These are phyloP conservation scores for Acanthisitta chloris DNA, from an alignment of 2,113 vertebrate genomes.

Conservation along the genomic window DNA sequence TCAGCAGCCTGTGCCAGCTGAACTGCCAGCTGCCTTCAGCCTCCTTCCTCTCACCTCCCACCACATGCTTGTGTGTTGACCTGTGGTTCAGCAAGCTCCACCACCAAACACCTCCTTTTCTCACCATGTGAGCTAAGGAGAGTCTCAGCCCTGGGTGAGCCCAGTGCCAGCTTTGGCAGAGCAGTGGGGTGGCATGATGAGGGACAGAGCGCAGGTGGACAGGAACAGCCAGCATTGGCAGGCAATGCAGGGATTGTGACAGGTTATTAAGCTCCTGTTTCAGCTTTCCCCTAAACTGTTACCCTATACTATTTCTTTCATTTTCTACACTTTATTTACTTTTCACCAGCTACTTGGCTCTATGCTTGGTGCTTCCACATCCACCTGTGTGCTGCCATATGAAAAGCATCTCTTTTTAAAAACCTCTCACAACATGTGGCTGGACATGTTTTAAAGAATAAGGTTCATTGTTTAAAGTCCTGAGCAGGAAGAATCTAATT, in stretches of 20 bases:
- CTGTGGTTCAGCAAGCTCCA: rapidly evolving
- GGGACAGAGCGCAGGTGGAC: neutral
- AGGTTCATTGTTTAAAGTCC: neutral
- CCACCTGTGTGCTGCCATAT: neutral
- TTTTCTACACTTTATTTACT: neutral
- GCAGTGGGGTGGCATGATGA: neutral
- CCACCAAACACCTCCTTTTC: neutral
- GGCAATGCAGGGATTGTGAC: neutral
- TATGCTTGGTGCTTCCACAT: neutral
- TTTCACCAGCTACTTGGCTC: neutral
- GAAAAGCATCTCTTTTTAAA: neutral
- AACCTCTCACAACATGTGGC: no score
- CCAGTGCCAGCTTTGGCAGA: neutral
- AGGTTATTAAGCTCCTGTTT: neutral
- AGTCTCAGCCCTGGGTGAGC: neutral
- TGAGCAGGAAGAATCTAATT: neutral
- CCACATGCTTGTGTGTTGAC: rapidly evolving
- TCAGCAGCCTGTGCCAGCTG: neutral
- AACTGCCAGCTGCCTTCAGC: neutral
- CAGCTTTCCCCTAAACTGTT: neutral
- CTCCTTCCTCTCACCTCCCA: neutral
- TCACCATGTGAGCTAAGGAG: neutral
- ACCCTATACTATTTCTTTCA: neutral
- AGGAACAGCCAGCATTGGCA: neutral
- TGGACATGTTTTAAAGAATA: neutral